Conservation (phyloP, 2,113 vertebrate genomes). For the Paramisgurnus dabryanus region DNA sequence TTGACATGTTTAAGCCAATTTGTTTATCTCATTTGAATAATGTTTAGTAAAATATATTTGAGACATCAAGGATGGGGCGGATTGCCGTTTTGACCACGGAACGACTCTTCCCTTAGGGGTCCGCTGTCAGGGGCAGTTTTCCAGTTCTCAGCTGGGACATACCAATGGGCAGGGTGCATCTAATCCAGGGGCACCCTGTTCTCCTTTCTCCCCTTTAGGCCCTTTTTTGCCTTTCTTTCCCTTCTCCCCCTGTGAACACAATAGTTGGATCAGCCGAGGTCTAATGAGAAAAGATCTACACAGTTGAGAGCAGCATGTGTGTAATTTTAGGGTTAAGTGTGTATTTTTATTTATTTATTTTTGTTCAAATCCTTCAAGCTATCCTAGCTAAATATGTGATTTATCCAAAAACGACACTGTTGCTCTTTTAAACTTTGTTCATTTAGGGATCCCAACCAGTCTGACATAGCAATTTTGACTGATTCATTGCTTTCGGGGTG, state of each 20-base stretch:
- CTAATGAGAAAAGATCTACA: conserved; percentile 32
- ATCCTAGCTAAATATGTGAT: no score
- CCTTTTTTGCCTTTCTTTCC: conserved; percentile 99
- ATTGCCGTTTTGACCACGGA: conserved; percentile 60
- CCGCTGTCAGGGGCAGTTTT: conserved; percentile 62
- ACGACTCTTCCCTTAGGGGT: conserved; percentile 73
- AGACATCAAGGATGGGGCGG: conserved; percentile 1
- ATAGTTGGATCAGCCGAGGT: conserved; percentile 86
- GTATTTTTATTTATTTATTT: no score
- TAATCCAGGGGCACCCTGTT: conserved; percentile 99
- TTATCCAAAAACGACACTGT: no score
- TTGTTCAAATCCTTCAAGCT: no score
- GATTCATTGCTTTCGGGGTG: no score
- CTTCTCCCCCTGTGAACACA: conserved; percentile 99
- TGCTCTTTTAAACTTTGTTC: no score
- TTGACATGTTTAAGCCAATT: conserved; percentile 11
- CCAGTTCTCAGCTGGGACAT: conserved; percentile 82
- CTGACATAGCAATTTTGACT: no score
- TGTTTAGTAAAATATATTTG: background rate
- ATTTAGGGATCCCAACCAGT: no score
- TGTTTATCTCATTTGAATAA: background rate
- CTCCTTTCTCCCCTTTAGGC: conserved; percentile 99
- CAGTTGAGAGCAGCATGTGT: conserved; percentile 5
- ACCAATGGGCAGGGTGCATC: conserved; percentile 99
- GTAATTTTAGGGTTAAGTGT: background rate